A percentile compares a stretch with the other conserved stretches of the same genome.
These are phyloP conservation scores for Sander vitreus DNA, from an alignment of 2,113 vertebrate species.

Conservation along the genomic window DNA sequence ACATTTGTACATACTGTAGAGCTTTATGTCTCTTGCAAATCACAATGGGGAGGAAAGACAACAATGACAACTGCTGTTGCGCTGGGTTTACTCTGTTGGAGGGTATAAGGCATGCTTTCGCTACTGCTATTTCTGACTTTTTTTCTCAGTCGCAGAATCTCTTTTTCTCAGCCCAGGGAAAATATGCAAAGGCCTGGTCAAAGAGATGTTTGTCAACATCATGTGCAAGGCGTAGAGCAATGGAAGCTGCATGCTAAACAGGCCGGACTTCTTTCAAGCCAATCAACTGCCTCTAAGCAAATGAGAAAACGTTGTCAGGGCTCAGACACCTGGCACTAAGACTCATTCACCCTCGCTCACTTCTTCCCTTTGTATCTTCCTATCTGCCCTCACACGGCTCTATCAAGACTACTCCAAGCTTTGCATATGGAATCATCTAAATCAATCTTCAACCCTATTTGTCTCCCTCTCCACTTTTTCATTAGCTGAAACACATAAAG, in stretches of 20 bases:
- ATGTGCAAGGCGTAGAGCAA: constrained; percentile 71
- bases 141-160: constrained; percentile 2
- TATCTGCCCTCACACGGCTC: constrained; percentile 63
- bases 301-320: constrained; percentile 67
- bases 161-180: constrained; percentile 58
- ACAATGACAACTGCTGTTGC: constrained; percentile 50
- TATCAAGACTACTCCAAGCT: constrained; percentile 61
- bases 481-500: constrained; percentile 81
- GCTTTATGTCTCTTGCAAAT: constrained; percentile 60
- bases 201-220: constrained; percentile 85
- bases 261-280: constrained; percentile 70
- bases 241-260: constrained; percentile 81
- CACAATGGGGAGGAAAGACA: constrained; percentile 53
- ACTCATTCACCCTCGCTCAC: constrained; percentile 60
- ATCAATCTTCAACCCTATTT: constrained; percentile 75
- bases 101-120: constrained; percentile 16
- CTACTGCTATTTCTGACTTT: constrained; percentile 33
- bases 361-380: constrained; percentile 52
- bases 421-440: constrained; percentile 79
- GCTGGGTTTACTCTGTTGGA: constrained; percentile 21
- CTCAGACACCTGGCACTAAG: constrained; percentile 78
- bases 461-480: constrained; percentile 76
- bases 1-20: constrained; percentile 53
- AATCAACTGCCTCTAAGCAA: constrained; percentile 70
- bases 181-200: constrained; percentile 77